Base-by-base conservation (phyloP, 2,113 vertebrate genomes). In the Strigops habroptila region DNA sequence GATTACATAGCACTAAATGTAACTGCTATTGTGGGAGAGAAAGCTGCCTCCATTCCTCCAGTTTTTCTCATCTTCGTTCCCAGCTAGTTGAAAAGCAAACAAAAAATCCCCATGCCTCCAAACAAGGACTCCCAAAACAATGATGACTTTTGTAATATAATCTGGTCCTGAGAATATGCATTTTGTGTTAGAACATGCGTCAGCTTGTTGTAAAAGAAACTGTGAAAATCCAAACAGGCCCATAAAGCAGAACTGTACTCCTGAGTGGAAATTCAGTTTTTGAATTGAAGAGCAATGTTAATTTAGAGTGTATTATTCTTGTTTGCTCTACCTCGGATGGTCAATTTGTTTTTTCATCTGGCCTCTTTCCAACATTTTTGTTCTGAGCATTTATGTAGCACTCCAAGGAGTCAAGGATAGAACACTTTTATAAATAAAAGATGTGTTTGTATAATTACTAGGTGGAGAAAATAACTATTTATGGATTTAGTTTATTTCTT, bases 391-490 rank as follows among this genome's bases (percentile, higher is more conserved):
- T 91, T 92, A 81, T 78, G 53, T 15, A 71, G 88, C 43, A 62
- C 69, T 76, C 82, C 33, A 75, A 92, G 41, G 77, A 93, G 65
- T 89, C 69, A 82, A 93, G 69, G 62, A 82, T 33, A 92, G 69
- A 89, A 92, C 67, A 79, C 5, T 65, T 84, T 48, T 55, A 96
- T 94, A 94, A 92, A 95, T 91, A 93, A 88, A 92, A 92, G 16
- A 91, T 91, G 37, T 62, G 59, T 68, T 84, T 86, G 62, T 93
- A 69, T 96, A 95, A 95, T 85, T 94, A 92, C 62, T 89, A 76
- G 57, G 77, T 46, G 69, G 48, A 91, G 57, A 82, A 96, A 88
- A 88, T 75, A 84, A 88, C 76, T 77, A 1, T 90, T 88, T 89
- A 71, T 88, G 35, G 19, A 25, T 51, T 86, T 83, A 86, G 30